Evolutionary conservation across 1,140 invertebrate genomes (phyloP), one percentile per base, ranked within the genome.

Genomic region (Galleria mellonella): DNA sequence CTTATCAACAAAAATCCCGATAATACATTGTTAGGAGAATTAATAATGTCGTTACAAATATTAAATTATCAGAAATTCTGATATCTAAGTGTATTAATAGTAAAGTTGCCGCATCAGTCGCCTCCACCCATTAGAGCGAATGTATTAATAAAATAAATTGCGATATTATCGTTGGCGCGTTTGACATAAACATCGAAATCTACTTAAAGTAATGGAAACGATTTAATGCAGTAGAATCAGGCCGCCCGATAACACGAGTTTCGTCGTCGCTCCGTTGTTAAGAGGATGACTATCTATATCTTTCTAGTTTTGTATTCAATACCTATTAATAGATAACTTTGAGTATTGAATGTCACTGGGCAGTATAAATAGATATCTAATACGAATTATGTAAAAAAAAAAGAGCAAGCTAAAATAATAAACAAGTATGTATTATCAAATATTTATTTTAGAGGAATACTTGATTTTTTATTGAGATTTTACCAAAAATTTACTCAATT

Each of bases 141-240:
- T 62, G 71, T 81, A 67, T 69, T 73, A 78, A 77, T 76, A 73
- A 76, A 79, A 78, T 79, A 81, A 74, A 83, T 81, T 62, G 78
- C 59, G 61, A 69, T 75, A 78, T 74, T 83, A 83, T 83, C 79
- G 71, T 52, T 43, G 51, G 51, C 60, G 68, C 62, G 65, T 78
- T 75, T 81, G 76, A 81, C 74, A 74, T 63, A 71, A 76, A 83
- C 79, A 83, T 81, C 74, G 76, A 77, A 83, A 77, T 75, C 76
- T 83, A 83, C 79, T 83, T 78, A 70, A 83, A 74, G 69, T 79
- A 83, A 81, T 83, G 76, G 75, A 83, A 74, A 68, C 65, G 68
- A 73, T 78, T 72, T 77, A 73, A 73, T 72, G 67, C 56, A 57
- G 57, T 62, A 58, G 61, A 72, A 73, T 71, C 68, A 61, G 64